A percentile compares a stretch with the other conserved stretches of the same genome.
These are phyloP conservation scores for Hippoglossus hippoglossus DNA, from an alignment of 2,797 vertebrate species.

Conservation along the genomic window DNA sequence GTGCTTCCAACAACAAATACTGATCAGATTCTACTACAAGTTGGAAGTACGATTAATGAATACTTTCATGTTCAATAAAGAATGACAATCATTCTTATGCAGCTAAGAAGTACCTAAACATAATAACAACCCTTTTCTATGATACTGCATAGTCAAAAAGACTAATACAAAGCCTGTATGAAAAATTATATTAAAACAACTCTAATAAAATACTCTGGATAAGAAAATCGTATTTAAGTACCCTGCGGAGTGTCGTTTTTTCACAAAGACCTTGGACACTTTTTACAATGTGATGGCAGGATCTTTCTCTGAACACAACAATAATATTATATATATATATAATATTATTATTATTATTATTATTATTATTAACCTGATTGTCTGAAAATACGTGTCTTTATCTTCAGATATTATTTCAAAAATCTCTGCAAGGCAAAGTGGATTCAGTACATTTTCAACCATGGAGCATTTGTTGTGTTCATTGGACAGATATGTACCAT, in stretches of 20 bases:
- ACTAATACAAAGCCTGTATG: background rate
- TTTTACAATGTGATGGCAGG: conserved; percentile 23
- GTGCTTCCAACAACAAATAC: conserved; percentile 63
- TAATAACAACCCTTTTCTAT: conserved; percentile 7
- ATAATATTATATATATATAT: too few relatives aligned
- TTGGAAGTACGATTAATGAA: conserved; percentile 9
- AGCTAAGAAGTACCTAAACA: conserved; percentile 42
- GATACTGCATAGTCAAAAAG: conserved; percentile 23
- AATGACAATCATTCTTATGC: background rate
- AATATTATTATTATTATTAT: background rate
- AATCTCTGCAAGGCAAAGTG: conserved; percentile 48
- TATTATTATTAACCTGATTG: conserved; percentile 47
- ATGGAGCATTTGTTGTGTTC: conserved; percentile 39
- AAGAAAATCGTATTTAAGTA: conserved; percentile 21
- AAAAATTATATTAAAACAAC: conserved; percentile 56
- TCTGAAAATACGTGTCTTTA: conserved; percentile 19
- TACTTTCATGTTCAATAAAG: background rate
- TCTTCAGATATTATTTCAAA: background rate
- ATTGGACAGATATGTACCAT: conserved; percentile 24
- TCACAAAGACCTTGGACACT: conserved; percentile 7
- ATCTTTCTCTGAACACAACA: too few relatives aligned
- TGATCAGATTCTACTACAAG: conserved; percentile 24
- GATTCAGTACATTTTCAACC: conserved; percentile 10
- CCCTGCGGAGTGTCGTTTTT: background rate
- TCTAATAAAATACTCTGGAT: conserved; percentile 44